A percentile compares a stretch with the other conserved stretches of the same genome.
Conservation (phyloP, 2,797 vertebrate species). For the Tokudaia muenninki region DNA sequence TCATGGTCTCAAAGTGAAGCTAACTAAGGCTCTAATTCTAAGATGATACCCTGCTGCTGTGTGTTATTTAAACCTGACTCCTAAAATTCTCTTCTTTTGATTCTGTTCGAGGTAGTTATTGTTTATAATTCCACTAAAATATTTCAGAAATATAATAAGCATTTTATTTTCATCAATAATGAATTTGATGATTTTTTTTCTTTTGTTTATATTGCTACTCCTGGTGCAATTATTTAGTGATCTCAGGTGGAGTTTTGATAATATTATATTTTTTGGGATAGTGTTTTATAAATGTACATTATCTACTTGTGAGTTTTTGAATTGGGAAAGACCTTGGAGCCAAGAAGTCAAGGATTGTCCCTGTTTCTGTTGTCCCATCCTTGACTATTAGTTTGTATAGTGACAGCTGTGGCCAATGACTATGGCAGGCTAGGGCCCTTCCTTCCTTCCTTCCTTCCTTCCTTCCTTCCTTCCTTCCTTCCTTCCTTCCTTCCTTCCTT, state of each 20-base stretch:
- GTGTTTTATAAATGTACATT: neutral
- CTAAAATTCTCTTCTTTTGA: neutral
- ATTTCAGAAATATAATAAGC: neutral
- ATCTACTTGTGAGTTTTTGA: neutral
- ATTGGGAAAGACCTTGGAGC: neutral
- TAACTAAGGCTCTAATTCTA: slow-evolving; percentile 24
- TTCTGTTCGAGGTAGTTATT: neutral
- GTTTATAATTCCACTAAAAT: neutral
- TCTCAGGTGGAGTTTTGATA: neutral
- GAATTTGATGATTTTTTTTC: neutral
- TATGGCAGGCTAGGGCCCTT: neutral
- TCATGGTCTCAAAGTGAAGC: neutral
- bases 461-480: neutral
- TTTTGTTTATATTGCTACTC: neutral
- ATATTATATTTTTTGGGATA: neutral
- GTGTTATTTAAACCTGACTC: slow-evolving; percentile 13
- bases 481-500: neutral
- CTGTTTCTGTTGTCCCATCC: neutral
- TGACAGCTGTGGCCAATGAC: neutral
- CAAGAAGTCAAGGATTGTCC: neutral
- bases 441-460: neutral
- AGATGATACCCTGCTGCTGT: neutral
- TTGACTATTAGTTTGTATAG: neutral
- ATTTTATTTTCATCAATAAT: neutral
- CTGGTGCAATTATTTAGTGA: neutral